Conservation (phyloP, 2,797 vertebrate genomes). For the Phoebastria nigripes region DNA sequence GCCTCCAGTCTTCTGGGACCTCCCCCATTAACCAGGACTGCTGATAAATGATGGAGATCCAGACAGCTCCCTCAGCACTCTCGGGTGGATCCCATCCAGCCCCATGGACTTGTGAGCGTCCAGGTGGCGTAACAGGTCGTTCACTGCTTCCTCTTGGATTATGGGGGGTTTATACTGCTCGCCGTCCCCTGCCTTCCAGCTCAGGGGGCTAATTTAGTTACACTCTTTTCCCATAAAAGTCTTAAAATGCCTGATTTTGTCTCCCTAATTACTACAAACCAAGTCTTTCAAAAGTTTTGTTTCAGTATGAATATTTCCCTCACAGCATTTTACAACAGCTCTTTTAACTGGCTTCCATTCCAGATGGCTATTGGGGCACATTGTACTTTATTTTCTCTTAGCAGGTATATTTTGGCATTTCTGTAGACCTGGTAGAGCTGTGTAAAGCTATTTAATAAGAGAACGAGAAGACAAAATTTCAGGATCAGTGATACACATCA, state of each 20-base stretch:
- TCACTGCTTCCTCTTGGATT: no score
- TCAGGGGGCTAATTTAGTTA: neutral
- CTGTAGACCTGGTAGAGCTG: neutral
- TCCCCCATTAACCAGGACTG: no score
- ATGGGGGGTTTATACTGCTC: no score
- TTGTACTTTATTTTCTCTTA: slow-evolving; percentile 40
- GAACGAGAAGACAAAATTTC: slow-evolving; percentile 35
- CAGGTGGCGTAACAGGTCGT: no score
- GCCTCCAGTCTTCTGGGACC: no score
- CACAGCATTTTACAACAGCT: slow-evolving; percentile 42
- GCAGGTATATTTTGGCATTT: neutral
- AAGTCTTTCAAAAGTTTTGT: slow-evolving; percentile 55
- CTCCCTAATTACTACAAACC: slow-evolving; percentile 23
- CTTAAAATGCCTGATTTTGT: slow-evolving; percentile 34
- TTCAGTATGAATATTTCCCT: slow-evolving; percentile 35
- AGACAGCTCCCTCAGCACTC: no score
- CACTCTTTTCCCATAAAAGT: neutral
- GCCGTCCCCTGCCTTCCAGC: no score
- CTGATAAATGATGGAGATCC: no score
- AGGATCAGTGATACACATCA: slow-evolving; percentile 11
- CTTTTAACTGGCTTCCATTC: slow-evolving; percentile 40
- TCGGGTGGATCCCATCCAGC: no score
- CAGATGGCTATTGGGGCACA: neutral
- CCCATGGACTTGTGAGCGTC: no score
- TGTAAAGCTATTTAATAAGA: slow-evolving; percentile 8